Evolutionary conservation across 2,797 vertebrate species (phyloP).

Genomic region (Ataeniobius toweri): DNA sequence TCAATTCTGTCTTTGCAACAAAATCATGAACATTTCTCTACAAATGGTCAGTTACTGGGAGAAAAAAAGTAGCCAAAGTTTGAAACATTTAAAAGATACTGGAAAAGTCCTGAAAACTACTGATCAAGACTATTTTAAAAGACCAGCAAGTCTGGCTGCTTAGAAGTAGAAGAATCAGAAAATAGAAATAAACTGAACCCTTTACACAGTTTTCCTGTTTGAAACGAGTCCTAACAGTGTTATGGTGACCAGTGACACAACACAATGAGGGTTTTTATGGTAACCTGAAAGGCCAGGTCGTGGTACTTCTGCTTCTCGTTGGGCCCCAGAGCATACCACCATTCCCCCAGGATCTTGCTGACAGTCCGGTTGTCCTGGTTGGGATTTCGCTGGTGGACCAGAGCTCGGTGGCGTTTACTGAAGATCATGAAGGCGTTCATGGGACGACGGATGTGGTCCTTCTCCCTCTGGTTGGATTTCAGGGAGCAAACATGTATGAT

Average conservation of each 20-base stretch:
- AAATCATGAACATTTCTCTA: too few species aligned
- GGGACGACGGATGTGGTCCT: slow-evolving; percentile 91
- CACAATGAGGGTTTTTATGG: background rate
- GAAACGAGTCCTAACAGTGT: background rate
- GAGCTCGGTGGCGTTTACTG: slow-evolving; percentile 90
- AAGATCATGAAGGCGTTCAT: slow-evolving; percentile 98
- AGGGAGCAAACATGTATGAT: background rate
- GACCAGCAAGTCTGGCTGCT: background rate
- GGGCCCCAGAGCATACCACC: slow-evolving; percentile 93
- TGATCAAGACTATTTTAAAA: too few species aligned
- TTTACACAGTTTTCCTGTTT: background rate
- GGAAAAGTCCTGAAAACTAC: background rate
- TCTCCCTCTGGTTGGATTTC: slow-evolving; percentile 82
- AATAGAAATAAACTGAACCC: background rate
- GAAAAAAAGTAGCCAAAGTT: background rate
- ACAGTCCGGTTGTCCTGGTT: slow-evolving; percentile 95
- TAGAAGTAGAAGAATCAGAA: background rate
- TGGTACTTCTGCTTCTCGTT: slow-evolving; percentile 96
- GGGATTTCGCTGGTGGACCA: slow-evolving; percentile 92
- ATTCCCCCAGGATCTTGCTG: slow-evolving; percentile 95
- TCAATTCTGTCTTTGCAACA: background rate
- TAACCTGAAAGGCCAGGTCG: slow-evolving; percentile 92
- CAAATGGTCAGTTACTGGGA: too few species aligned
- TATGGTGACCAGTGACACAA: background rate
- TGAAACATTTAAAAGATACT: too few species aligned